Evolutionary conservation across 2,113 vertebrate species (phyloP), one percentile per base, ranked within the genome.

Genomic region (Turdus rufiventris): DNA sequence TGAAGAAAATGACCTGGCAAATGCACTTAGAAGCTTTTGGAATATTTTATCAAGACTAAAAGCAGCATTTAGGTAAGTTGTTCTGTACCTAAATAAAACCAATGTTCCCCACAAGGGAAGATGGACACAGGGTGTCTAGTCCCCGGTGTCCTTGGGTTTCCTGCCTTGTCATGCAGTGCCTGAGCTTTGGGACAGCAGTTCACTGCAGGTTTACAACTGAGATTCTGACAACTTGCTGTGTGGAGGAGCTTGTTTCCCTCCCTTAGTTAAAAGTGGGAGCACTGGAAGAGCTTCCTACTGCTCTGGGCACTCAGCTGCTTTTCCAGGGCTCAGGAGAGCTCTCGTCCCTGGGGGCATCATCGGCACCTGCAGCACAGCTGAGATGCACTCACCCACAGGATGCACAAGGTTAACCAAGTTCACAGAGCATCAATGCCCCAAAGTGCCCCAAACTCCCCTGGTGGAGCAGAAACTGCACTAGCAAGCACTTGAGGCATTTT

Each of bases 121-220:
- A 40, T 0, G 19, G 24, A 28, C 1, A 2, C 8, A 16, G 8
- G 6, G 1, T 33, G 17, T 31, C 40, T 24, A 33, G 47, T 25
- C 21, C 14, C 16, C 40, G 9, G 2, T 28, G 40, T 45, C 19
- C 2, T 34, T 80, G 50, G 34, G 16, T 14, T 66, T 8, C 33
- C 24, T 1, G 1, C n/a, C 38, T 70, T 1, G 0, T 34, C n/a
- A 36, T 25, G 21, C 0, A 7, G 11, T 18, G 66, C 25, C 50
- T n/a, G 25, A 57, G n/a, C 18, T 57, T 88, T 43, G 20, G 56
- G 26, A 67, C 0, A 6, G 33, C 8, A 12, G 19, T 36, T 68
- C 75, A 31, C 25, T 45, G n/a, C 24, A 63, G 11, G 10, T 47
- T 89, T 13, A 17, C 42, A 50, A 0, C 16, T 13, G 42, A 80